Conservation (phyloP, 2,113 vertebrate genomes). For the Gasterosteus aculeatus region DNA sequence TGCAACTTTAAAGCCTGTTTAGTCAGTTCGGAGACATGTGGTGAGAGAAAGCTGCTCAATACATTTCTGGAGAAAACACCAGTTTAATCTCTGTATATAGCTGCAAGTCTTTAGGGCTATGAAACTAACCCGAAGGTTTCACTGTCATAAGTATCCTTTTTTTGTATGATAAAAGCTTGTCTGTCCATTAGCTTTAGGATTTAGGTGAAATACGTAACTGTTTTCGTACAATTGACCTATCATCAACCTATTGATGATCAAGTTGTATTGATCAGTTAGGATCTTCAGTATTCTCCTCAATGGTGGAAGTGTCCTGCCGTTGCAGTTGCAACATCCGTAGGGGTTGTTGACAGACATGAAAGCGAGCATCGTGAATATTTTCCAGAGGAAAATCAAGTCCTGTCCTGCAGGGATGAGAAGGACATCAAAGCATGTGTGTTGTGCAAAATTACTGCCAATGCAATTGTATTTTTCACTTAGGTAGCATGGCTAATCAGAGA, state of each 20-base stretch:
- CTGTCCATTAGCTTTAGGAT: neutral
- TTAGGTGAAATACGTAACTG: neutral
- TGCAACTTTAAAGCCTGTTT: constrained; percentile 22
- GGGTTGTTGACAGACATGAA: constrained; percentile 68
- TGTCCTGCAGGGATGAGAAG: constrained; percentile 60
- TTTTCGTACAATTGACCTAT: neutral
- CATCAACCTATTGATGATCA: no score
- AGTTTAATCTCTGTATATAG: neutral
- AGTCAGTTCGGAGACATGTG: neutral
- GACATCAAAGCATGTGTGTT: constrained; percentile 54
- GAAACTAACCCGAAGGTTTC: neutral
- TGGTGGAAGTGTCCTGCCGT: constrained; percentile 8
- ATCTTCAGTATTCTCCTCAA: constrained; percentile 16
- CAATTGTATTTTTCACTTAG: constrained; percentile 28
- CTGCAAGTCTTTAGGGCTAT: neutral
- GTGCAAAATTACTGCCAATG: constrained; percentile 44
- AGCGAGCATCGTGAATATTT: constrained; percentile 56
- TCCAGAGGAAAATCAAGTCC: constrained; percentile 62
- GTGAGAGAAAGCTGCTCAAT: constrained; percentile 4
- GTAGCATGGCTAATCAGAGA: constrained; percentile 27
- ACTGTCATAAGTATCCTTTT: neutral
- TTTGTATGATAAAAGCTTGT: neutral
- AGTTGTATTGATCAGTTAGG: constrained; percentile 6
- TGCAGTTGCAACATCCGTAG: constrained; percentile 27
- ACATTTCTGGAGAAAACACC: neutral